phyloP scores from a whole-genome alignment of 1,140 invertebrate genomes.

The Hylyphantes graminicola region DNA sequence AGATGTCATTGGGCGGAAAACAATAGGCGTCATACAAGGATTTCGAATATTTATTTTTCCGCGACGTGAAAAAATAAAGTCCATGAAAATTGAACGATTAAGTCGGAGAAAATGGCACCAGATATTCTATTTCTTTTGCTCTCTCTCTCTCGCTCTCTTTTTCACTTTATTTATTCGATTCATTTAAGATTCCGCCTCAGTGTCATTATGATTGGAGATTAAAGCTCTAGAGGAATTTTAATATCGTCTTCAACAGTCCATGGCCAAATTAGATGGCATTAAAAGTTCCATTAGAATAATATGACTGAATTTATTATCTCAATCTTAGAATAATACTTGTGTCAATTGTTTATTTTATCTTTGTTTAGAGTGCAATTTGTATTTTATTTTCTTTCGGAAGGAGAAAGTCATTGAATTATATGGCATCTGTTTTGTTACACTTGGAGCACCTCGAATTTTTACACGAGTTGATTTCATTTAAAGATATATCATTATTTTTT shows the following conservation, averaged over 20 bases:
- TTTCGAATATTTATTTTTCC: constrained; percentile 44
- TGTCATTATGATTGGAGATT: constrained; percentile 43
- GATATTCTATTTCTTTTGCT: constrained; percentile 24
- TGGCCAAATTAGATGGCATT: constrained; percentile 37
- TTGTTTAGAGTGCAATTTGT: constrained; percentile 8
- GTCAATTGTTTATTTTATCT: constrained; percentile 22
- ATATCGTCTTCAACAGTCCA: constrained; percentile 38
- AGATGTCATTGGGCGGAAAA: constrained; percentile 59
- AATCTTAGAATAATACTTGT: constrained; percentile 35
- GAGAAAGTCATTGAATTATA: constrained; percentile 9
- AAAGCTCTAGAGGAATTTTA: constrained; percentile 16
- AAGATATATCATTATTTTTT: too few species aligned
- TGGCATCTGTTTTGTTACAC: neutral
- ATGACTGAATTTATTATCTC: constrained; percentile 48
- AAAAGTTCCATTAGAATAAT: constrained; percentile 57
- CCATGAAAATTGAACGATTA: constrained; percentile 49
- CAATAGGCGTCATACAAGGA: constrained; percentile 57
- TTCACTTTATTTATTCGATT: neutral
- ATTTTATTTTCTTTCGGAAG: neutral
- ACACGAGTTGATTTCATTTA: too few species aligned
- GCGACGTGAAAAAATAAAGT: constrained; percentile 25
- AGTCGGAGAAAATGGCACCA: constrained; percentile 26
- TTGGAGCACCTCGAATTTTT: neutral
- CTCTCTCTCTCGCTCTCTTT: neutral
- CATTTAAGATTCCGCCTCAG: neutral